These are phyloP conservation scores for Orientallactaga sibirica DNA, from an alignment of 2,797 vertebrate species.

Conservation along the genomic window DNA sequence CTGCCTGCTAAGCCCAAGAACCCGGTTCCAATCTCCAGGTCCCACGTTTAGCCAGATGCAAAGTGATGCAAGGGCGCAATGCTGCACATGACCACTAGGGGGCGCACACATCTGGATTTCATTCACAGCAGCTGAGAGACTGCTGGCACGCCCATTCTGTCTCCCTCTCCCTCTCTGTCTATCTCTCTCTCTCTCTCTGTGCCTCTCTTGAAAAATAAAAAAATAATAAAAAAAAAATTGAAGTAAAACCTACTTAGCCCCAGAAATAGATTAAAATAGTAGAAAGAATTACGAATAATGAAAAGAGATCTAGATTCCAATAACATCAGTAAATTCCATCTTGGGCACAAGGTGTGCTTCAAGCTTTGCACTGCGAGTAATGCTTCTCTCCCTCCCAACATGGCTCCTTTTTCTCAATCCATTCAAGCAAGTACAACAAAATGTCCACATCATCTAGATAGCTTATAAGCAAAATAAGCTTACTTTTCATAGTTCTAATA, in stretches of 20 bases:
- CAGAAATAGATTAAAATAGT: neutral
- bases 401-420: neutral
- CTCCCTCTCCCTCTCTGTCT: no score
- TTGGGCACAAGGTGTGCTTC: rapidly evolving
- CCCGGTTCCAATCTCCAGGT: no score
- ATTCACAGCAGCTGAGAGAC: no score
- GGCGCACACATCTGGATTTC: no score
- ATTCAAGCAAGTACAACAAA: neutral
- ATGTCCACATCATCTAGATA: neutral
- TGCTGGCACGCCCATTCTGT: no score
- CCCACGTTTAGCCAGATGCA: no score
- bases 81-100: no score
- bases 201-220: no score
- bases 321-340: rapidly evolving
- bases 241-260: neutral
- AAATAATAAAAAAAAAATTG: no score
- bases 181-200: no score
- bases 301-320: neutral
- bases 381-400: neutral
- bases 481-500: neutral
- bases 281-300: neutral
- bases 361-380: neutral
- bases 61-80: no score
- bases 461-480: neutral
- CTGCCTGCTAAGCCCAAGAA: no score